Conservation (phyloP, 2,113 vertebrate species). For the Epinephelus lanceolatus region DNA sequence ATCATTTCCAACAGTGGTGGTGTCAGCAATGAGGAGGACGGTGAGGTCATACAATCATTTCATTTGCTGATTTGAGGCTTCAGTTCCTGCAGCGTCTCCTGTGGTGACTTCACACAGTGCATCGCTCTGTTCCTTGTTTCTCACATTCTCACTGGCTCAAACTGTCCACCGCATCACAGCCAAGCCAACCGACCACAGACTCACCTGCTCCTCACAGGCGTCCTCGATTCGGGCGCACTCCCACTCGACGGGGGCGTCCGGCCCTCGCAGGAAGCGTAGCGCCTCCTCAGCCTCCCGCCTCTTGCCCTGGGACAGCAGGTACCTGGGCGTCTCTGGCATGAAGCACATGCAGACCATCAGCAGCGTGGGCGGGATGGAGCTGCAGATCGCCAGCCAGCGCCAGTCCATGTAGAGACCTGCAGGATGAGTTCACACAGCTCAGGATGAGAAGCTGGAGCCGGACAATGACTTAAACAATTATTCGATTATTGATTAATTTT, state of each 20-base stretch:
- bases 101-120: too few relatives aligned
- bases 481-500: too few relatives aligned
- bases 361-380: constrained; percentile 86
- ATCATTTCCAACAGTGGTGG: too few relatives aligned
- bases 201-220: constrained; percentile 3
- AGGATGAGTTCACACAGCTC: not conserved
- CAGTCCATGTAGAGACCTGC: constrained; percentile 86
- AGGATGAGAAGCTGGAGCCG: too few relatives aligned
- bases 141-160: too few relatives aligned
- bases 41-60: not conserved
- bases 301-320: constrained; percentile 86
- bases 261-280: constrained; percentile 90
- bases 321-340: constrained; percentile 94
- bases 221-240: constrained; percentile 86
- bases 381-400: constrained; percentile 93
- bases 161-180: too few relatives aligned
- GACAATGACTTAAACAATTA: too few relatives aligned
- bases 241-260: constrained; percentile 83
- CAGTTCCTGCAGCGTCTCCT: too few relatives aligned
- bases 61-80: too few relatives aligned
- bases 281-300: constrained; percentile 86
- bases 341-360: constrained; percentile 91
- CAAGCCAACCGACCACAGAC: not conserved
- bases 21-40: too few relatives aligned
- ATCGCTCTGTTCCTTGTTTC: too few relatives aligned